Percentiles rank a stretch among this genome's conserved stretches.
Conservation (phyloP, 2,888 invertebrate species). For the Schizotus pectinicornis region DNA sequence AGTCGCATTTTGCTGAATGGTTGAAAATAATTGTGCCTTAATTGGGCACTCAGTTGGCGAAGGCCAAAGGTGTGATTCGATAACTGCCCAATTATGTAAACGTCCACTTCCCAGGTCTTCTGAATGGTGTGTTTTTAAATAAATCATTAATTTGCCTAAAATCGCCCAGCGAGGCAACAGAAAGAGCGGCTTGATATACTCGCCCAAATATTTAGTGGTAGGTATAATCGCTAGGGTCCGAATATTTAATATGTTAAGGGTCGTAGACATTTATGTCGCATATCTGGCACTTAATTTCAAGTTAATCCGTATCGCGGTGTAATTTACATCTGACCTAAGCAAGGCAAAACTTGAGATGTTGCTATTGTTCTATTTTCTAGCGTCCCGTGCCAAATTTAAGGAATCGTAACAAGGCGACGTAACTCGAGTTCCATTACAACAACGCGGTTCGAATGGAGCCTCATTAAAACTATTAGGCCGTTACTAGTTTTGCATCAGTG, state of each 20-base stretch:
- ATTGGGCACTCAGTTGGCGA: too few species aligned
- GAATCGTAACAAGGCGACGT: slow-evolving; percentile 4
- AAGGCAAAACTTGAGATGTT: slow-evolving; percentile 22
- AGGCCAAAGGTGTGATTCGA: too few species aligned
- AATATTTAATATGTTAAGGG: slow-evolving; percentile 32
- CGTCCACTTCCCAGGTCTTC: too few species aligned
- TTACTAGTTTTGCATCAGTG: too few species aligned
- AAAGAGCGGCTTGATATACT: slow-evolving; percentile 17
- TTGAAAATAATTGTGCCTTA: too few species aligned
- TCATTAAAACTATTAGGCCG: too few species aligned
- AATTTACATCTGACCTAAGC: slow-evolving; percentile 30
- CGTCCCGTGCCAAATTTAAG: slow-evolving; percentile 7
- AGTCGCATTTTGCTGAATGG: too few species aligned
- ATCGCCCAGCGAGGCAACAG: background rate
- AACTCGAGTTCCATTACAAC: too few species aligned
- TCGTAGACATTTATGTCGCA: slow-evolving; percentile 28
- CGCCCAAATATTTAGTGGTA: slow-evolving; percentile 27
- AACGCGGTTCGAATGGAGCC: too few species aligned
- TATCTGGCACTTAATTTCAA: slow-evolving; percentile 33
- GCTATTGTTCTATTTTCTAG: slow-evolving; percentile 13
- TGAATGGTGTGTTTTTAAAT: background rate
- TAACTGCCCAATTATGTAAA: too few species aligned
- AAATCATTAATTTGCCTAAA: slow-evolving; percentile 2
- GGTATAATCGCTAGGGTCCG: slow-evolving; percentile 30
- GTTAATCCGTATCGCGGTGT: slow-evolving; percentile 31